phyloP scores from a whole-genome alignment of 1,140 invertebrate genomes.

The Diorhabda sublineata region DNA sequence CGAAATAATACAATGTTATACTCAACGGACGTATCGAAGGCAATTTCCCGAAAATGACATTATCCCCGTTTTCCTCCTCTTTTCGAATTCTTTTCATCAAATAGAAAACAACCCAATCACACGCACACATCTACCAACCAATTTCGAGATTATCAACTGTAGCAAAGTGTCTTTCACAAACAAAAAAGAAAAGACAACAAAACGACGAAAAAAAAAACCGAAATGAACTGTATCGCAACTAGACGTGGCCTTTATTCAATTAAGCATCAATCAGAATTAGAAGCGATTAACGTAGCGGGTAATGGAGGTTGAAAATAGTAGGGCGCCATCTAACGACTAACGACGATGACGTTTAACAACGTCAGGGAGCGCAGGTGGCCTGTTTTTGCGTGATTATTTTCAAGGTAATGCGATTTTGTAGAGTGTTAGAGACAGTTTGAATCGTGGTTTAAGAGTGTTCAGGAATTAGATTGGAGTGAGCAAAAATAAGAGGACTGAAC shows the following conservation, averaged over 20 bases:
- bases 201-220: neutral
- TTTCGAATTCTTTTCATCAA: neutral
- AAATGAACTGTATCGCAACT: neutral
- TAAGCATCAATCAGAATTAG: constrained; percentile 2
- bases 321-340: neutral
- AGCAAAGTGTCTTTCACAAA: neutral
- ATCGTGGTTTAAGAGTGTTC: neutral
- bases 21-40: too few relatives aligned
- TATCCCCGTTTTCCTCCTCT: neutral
- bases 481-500: neutral
- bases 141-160: neutral
- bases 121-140: neutral
- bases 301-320: neutral
- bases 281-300: neutral
- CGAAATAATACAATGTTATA: too few relatives aligned
- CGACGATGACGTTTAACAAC: neutral
- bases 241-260: constrained; percentile 1
- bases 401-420: neutral
- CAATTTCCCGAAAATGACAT: neutral
- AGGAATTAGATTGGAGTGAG: neutral
- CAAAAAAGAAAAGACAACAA: neutral
- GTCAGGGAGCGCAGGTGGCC: constrained; percentile 1
- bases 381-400: constrained; percentile 2
- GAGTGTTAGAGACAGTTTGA: neutral
- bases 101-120: constrained; percentile 2